A percentile compares a stretch with the other conserved stretches of the same genome.
These are phyloP conservation scores for Prochilodus magdalenae DNA, from an alignment of 2,113 vertebrate species.

Conservation along the genomic window DNA sequence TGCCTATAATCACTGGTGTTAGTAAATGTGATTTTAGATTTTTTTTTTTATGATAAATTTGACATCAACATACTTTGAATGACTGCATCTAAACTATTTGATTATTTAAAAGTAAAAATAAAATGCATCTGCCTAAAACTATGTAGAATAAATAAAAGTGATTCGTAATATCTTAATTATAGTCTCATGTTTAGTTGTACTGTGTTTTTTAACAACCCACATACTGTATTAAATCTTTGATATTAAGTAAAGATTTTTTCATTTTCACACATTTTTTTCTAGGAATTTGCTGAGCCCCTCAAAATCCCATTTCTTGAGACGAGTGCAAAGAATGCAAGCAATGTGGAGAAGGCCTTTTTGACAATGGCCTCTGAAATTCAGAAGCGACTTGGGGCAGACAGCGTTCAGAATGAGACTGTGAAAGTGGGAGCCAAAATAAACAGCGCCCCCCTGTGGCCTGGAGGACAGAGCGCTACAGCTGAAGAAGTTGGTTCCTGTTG, in stretches of 20 bases:
- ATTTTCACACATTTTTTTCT: conserved; percentile 24
- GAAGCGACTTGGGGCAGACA: conserved; percentile 85
- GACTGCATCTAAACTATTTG: too few relatives aligned
- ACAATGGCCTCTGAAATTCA: conserved; percentile 98
- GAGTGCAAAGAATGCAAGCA: conserved; percentile 93
- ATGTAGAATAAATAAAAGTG: too few relatives aligned
- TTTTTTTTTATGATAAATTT: too few relatives aligned
- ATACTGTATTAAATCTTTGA: too few relatives aligned
- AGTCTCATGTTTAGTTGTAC: too few relatives aligned
- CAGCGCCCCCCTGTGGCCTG: conserved; percentile 85
- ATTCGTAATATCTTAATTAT: too few relatives aligned
- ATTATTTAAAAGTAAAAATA: too few relatives aligned
- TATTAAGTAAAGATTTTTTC: background rate
- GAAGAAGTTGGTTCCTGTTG: conserved; percentile 71
- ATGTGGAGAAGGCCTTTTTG: conserved; percentile 97
- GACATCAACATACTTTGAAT: too few relatives aligned
- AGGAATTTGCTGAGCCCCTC: conserved; percentile 95
- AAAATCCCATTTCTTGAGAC: conserved; percentile 96
- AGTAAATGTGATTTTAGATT: too few relatives aligned
- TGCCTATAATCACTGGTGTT: too few relatives aligned
- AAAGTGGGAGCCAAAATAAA: conserved; percentile 81
- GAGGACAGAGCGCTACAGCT: conserved; percentile 64
- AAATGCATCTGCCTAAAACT: too few relatives aligned
- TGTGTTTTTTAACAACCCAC: too few relatives aligned
- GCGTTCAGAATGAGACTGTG: conserved; percentile 72